phyloP scores from a whole-genome alignment of 92 coral and sea anemone species.

The Bergia sp. region DNA sequence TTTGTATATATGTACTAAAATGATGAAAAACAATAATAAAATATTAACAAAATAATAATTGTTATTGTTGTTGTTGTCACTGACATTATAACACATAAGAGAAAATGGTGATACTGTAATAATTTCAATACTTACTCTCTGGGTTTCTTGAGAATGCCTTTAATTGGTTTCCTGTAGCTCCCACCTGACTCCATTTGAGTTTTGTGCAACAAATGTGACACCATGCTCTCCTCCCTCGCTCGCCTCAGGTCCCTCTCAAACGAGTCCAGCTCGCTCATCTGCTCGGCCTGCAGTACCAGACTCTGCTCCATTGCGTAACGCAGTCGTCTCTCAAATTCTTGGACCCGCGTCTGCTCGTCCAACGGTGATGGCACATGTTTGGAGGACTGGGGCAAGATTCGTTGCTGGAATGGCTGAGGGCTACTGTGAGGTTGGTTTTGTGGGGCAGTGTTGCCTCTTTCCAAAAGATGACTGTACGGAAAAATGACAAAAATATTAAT shows the following conservation, averaged over 20 bases:
- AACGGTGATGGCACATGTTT: constrained; percentile 63
- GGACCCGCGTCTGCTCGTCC: constrained; percentile 75
- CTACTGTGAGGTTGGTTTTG: constrained; percentile 13
- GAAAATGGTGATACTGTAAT: too few relatives aligned
- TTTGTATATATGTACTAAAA: too few relatives aligned
- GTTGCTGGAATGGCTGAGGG: constrained; percentile 17
- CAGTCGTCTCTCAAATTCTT: constrained; percentile 91
- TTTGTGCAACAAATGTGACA: constrained; percentile 61
- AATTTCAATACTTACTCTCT: constrained; percentile 30
- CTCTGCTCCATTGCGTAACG: constrained; percentile 99
- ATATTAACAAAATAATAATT: too few relatives aligned
- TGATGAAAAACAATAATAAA: too few relatives aligned
- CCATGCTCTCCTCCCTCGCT: constrained; percentile 71
- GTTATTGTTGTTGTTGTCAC: too few relatives aligned
- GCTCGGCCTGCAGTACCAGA: constrained; percentile 81
- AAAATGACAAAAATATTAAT: constrained; percentile 17
- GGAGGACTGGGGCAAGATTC: constrained; percentile 9
- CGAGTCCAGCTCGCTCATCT: constrained; percentile 76
- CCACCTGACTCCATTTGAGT: constrained; percentile 51
- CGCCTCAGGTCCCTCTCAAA: constrained; percentile 81
- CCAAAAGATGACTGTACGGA: constrained; percentile 65
- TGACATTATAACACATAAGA: too few relatives aligned
- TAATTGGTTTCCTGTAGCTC: constrained; percentile 67
- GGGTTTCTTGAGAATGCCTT: constrained; percentile 91
- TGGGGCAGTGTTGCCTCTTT: constrained; percentile 68